These are phyloP conservation scores for Rambutsinella grinnellia DNA, from an alignment of 2,888 invertebrate genomes.

Conservation along the genomic window DNA sequence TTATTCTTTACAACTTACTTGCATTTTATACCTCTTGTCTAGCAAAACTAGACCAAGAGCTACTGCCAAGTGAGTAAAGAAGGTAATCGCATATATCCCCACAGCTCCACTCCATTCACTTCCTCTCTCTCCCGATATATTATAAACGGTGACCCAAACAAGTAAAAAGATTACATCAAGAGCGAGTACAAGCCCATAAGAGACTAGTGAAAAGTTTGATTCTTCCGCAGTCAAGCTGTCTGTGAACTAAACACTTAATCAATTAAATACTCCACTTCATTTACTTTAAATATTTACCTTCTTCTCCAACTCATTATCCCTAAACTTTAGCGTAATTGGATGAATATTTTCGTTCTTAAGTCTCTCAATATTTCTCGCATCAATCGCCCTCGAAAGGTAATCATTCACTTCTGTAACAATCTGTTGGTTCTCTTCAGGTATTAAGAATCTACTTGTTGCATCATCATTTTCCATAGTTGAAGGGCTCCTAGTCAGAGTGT, in stretches of 20 bases:
- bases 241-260: slow-evolving; percentile 21
- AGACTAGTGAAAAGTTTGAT: slow-evolving; percentile 44
- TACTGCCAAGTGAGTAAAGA: slow-evolving; percentile 35
- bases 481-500: slow-evolving; percentile 42
- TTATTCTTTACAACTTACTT: slow-evolving; percentile 16
- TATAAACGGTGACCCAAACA: slow-evolving; percentile 38
- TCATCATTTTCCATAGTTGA: slow-evolving; percentile 36
- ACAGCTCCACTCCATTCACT: slow-evolving; percentile 12
- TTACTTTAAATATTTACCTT: slow-evolving; percentile 26
- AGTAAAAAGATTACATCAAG: slow-evolving; percentile 44
- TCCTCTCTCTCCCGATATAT: slow-evolving; percentile 8
- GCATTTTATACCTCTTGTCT: slow-evolving; percentile 36
- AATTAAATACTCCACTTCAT: neutral
- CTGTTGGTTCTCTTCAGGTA: slow-evolving; percentile 43
- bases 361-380: slow-evolving; percentile 92
- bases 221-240: slow-evolving; percentile 41
- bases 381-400: slow-evolving; percentile 95
- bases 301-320: slow-evolving; percentile 80
- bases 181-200: slow-evolving; percentile 46
- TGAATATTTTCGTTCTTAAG: slow-evolving; percentile 90
- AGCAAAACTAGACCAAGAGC: slow-evolving; percentile 39
- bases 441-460: slow-evolving; percentile 35
- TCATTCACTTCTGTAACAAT: slow-evolving; percentile 89
- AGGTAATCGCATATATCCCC: slow-evolving; percentile 32
- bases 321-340: slow-evolving; percentile 87